These are phyloP conservation scores for Monoplex corrugatus DNA, from an alignment of 2,888 invertebrate genomes.

Conservation along the genomic window DNA sequence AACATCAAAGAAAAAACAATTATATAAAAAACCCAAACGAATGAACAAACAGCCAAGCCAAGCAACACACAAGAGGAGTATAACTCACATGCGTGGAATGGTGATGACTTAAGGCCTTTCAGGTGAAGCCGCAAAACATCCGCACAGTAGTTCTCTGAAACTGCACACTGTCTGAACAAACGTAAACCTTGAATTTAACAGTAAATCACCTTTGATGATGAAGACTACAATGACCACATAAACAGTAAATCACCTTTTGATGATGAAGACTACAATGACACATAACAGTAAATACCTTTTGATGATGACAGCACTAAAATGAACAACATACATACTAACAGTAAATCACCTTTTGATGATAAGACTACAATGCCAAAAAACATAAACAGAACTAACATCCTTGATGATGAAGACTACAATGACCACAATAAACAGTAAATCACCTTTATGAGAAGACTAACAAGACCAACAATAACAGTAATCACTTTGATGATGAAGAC, in stretches of 20 bases:
- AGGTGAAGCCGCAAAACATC: conserved; percentile 80
- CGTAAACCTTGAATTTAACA: not conserved
- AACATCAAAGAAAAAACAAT: too few relatives aligned
- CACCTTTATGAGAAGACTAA: too few relatives aligned
- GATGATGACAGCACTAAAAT: too few relatives aligned
- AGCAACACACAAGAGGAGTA: not conserved
- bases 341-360: too few relatives aligned
- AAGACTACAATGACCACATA: not conserved
- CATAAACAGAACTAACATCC: too few relatives aligned
- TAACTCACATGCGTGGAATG: conserved; percentile 77
- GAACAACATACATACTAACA: too few relatives aligned
- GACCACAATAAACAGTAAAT: too few relatives aligned
- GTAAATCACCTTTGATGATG: not conserved
- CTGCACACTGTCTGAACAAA: conserved; percentile 79
- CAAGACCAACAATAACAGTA: too few relatives aligned
- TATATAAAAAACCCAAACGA: not conserved
- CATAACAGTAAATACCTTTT: not conserved
- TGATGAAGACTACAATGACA: not conserved
- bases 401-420: too few relatives aligned
- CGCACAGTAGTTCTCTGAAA: conserved; percentile 81
- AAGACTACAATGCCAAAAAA: too few relatives aligned
- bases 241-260: not conserved
- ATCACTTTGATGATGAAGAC: too few relatives aligned
- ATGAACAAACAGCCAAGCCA: not conserved
- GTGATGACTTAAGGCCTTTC: conserved; percentile 81